A percentile compares a stretch with the other conserved stretches of the same genome.
Evolutionary conservation across 2,888 invertebrate genomes (phyloP).

Genomic region (Spodoptera picta): DNA sequence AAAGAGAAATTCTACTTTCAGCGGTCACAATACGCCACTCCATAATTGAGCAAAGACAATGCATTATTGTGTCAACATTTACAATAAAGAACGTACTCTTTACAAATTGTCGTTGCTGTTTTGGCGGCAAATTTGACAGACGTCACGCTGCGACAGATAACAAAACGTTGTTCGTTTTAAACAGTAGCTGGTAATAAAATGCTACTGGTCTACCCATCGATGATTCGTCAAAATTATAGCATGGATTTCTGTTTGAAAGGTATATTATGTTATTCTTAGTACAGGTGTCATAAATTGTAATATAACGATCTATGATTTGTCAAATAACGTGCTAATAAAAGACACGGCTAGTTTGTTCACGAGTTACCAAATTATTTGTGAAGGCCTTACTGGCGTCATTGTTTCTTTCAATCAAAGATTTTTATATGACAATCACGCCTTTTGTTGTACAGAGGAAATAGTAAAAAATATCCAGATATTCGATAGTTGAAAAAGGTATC

Average conservation of each 20-base stretch:
- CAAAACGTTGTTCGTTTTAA: constrained; percentile 60
- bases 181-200: constrained; percentile 68
- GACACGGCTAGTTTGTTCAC: constrained; percentile 8
- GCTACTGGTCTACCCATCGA: constrained; percentile 76
- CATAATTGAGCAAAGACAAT: constrained; percentile 86
- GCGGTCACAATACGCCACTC: constrained; percentile 78
- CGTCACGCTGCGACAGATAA: constrained; percentile 75
- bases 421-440: no score
- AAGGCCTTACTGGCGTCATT: constrained; percentile 1
- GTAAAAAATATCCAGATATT: no score
- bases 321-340: constrained; percentile 3
- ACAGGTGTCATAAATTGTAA: constrained; percentile 18
- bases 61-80: constrained; percentile 73
- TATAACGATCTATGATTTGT: constrained; percentile 18
- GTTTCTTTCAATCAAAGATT: no score
- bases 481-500: no score
- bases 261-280: constrained; percentile 28
- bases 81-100: constrained; percentile 66
- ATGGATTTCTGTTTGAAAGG: constrained; percentile 58
- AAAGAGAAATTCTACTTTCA: constrained; percentile 80
- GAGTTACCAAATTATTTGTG: constrained; percentile 18
- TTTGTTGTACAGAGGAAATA: no score
- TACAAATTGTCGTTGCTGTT: constrained; percentile 64
- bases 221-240: constrained; percentile 80
- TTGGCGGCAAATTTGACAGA: constrained; percentile 81